These are phyloP conservation scores for Cryptus armator DNA, from an alignment of 2,888 invertebrate genomes.

Conservation along the genomic window DNA sequence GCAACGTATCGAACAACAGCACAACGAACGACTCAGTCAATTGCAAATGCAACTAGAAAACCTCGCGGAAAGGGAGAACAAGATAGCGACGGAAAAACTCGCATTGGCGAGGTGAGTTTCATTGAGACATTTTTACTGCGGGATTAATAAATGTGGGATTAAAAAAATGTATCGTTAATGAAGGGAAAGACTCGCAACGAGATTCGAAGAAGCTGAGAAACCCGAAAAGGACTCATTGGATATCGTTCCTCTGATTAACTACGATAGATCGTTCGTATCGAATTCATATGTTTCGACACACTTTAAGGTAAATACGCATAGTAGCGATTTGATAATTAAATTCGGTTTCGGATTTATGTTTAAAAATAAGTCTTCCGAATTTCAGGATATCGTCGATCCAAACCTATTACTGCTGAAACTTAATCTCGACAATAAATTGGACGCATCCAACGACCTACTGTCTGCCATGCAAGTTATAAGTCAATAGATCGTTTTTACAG, in stretches of 20 bases:
- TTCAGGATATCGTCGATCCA: constrained; percentile 79
- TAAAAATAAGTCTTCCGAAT: constrained; percentile 17
- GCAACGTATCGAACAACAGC: constrained; percentile 78
- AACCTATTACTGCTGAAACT: constrained; percentile 78
- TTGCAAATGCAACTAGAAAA: constrained; percentile 78
- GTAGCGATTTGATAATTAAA: background rate
- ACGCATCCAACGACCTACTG: constrained; percentile 67
- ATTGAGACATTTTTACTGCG: background rate
- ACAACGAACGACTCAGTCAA: constrained; percentile 76
- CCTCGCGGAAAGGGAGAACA: constrained; percentile 79
- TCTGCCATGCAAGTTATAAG: constrained; percentile 61
- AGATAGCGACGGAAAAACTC: constrained; percentile 78
- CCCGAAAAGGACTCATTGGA: constrained; percentile 76
- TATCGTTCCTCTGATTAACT: constrained; percentile 2
- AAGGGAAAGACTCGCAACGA: constrained; percentile 76
- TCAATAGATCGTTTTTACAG: constrained; percentile 35
- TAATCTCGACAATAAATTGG: constrained; percentile 76
- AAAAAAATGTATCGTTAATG: background rate
- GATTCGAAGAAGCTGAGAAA: constrained; percentile 73
- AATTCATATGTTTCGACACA: constrained; percentile 68
- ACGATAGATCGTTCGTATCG: constrained; percentile 57
- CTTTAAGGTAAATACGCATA: constrained; percentile 72
- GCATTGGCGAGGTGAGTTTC: constrained; percentile 77
- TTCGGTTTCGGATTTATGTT: background rate
- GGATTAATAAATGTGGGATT: background rate